Base-by-base conservation (phyloP, 23 tunicate genomes). In the Ascidia mentula region DNA sequence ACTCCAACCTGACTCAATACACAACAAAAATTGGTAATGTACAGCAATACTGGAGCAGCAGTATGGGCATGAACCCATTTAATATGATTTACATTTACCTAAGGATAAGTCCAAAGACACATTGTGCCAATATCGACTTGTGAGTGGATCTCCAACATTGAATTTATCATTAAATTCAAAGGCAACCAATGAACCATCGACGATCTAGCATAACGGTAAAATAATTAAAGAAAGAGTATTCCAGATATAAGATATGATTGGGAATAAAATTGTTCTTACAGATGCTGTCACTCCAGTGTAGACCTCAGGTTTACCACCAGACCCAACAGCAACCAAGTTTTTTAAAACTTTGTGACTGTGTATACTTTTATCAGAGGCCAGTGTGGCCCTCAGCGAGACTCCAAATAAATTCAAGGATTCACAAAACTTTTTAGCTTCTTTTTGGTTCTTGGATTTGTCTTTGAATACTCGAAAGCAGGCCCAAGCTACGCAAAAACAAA, bases 61-160 rank as follows among this genome's bases (percentile, higher is more conserved):
- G n/a, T n/a, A n/a, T n/a, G n/a, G n/a, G n/a, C n/a, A n/a, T 53
- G 4, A 53, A 53, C 22, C 12, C 65, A 53, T 5, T 28, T 1
- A 20, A 53, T 9, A 9, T 12, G 15, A 42, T 53, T 20, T 53
- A 20, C 24, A 53, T 20, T 20, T 53, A 53, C 65, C 65, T 5
- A 20, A 3, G 22, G 65, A 53, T 3, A 53, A 1, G 65, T 53
- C 65, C 7, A 53, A 9, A 53, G 65, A 53, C 22, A 53, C 13
- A 53, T 53, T 53, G 65, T 53, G 65, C 65, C 65, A 53, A 53
- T 53, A 28, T 9, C 65, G 65, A 53, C 65, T 53, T 53, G 22
- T n/a, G n/a, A n/a, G n/a, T n/a, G n/a, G n/a, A n/a, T n/a, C n/a
- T n/a, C n/a, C n/a, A n/a, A n/a, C n/a, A n/a, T n/a, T n/a, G n/a